A percentile compares a stretch with the other conserved stretches of the same genome.
Conservation (phyloP, 2,113 vertebrate species). For the Corydoras maculifer region DNA sequence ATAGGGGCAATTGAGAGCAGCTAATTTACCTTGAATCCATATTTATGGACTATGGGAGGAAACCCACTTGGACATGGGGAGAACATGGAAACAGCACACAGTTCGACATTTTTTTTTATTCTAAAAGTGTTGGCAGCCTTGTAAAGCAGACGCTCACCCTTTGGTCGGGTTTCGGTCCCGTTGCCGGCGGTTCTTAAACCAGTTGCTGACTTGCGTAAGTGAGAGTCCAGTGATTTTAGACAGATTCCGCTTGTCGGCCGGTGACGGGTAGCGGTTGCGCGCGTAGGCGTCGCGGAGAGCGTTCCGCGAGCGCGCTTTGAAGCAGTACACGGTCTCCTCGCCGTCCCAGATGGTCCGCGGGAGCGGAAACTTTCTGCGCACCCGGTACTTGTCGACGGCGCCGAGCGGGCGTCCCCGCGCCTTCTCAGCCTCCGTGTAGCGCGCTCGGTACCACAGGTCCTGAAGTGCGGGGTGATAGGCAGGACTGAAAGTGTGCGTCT, state of each 20-base stretch:
- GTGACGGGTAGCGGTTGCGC: slow-evolving; percentile 94
- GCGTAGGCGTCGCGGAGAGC: slow-evolving; percentile 96
- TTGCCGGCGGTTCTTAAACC: slow-evolving; percentile 98
- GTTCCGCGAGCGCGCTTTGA: slow-evolving; percentile 96
- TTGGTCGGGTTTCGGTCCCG: slow-evolving; percentile 94
- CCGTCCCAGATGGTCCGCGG: slow-evolving; percentile 99
- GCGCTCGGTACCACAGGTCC: slow-evolving; percentile 97
- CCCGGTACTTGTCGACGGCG: slow-evolving; percentile 97
- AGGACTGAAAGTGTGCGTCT: slow-evolving; percentile 92
- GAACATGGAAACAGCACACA: too few relatives aligned
- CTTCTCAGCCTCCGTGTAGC: slow-evolving; percentile 94
- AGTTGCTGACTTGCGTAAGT: slow-evolving; percentile 99
- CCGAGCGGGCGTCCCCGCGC: slow-evolving; percentile 93
- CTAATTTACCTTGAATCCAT: too few relatives aligned
- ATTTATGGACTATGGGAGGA: too few relatives aligned
- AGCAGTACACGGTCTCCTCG: slow-evolving; percentile 98
- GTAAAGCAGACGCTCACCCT: slow-evolving; percentile 46
- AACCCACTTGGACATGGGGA: too few relatives aligned
- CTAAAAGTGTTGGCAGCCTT: too few relatives aligned
- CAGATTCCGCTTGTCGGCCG: slow-evolving; percentile 90
- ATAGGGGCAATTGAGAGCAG: too few relatives aligned
- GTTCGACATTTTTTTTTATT: too few relatives aligned
- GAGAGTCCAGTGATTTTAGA: slow-evolving; percentile 96
- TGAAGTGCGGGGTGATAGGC: slow-evolving; percentile 91
- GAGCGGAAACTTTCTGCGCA: slow-evolving; percentile 94